These are phyloP conservation scores for Acleris emargana DNA, from an alignment of 2,888 invertebrate genomes.

Conservation along the genomic window DNA sequence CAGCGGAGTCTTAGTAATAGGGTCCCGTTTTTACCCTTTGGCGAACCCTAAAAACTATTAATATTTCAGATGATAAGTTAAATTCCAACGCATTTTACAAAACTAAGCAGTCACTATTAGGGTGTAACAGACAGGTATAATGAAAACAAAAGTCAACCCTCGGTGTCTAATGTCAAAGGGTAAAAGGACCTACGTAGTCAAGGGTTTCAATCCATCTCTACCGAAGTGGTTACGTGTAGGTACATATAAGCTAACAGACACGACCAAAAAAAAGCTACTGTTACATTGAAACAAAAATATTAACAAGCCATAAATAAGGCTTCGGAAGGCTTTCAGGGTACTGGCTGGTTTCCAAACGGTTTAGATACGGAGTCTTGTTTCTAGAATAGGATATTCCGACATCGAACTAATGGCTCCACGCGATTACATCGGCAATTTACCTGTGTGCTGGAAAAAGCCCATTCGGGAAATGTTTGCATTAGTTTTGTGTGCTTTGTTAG, in stretches of 20 bases:
- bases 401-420: slow-evolving; percentile 53
- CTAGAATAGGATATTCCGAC: slow-evolving; percentile 56
- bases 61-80: no score
- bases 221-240: no score
- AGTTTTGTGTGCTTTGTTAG: slow-evolving; percentile 9
- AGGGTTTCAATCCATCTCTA: no score
- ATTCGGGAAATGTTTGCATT: slow-evolving; percentile 13
- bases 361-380: slow-evolving; percentile 63
- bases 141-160: no score
- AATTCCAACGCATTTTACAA: no score
- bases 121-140: no score
- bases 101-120: no score
- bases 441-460: slow-evolving; percentile 20
- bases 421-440: slow-evolving; percentile 38
- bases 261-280: slow-evolving; percentile 43
- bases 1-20: no score
- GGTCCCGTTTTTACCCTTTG: no score
- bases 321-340: slow-evolving; percentile 58
- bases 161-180: no score
- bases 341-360: slow-evolving; percentile 73
- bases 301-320: slow-evolving; percentile 75
- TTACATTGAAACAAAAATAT: slow-evolving; percentile 74
- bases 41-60: no score
- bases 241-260: slow-evolving; percentile 24
- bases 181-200: no score